These are phyloP conservation scores for Trissolcus japonicus DNA, from an alignment of 2,888 invertebrate genomes.

Conservation along the genomic window DNA sequence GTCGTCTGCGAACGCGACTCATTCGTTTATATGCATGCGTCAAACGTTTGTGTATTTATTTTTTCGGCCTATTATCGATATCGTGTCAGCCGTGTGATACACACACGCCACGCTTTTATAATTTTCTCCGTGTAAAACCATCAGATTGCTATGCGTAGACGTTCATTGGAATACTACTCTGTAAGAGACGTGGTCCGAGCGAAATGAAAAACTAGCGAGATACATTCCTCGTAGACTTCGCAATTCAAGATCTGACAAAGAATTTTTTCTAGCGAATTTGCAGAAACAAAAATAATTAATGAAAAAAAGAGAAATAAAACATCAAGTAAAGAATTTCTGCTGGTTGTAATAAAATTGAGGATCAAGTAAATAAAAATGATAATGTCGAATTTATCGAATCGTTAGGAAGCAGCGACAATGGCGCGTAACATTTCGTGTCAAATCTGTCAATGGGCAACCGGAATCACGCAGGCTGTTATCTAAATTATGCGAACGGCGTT, in stretches of 20 bases:
- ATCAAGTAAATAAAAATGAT: slow-evolving; percentile 1
- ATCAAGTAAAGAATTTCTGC: no score
- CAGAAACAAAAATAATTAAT: background rate
- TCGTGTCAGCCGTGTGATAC: no score
- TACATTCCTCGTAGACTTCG: slow-evolving; percentile 18
- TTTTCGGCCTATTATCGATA: no score
- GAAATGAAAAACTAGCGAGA: slow-evolving; percentile 24
- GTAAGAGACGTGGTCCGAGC: slow-evolving; percentile 23
- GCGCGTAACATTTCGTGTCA: slow-evolving; percentile 6
- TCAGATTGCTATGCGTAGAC: slow-evolving; percentile 49
- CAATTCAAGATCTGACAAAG: slow-evolving; percentile 12
- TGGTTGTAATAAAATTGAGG: no score
- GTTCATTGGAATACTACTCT: slow-evolving; percentile 39
- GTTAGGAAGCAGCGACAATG: slow-evolving; percentile 6
- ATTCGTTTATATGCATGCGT: no score
- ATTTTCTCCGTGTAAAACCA: no score
- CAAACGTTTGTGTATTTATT: no score
- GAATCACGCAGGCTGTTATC: slow-evolving; percentile 28
- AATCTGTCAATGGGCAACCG: slow-evolving; percentile 20
- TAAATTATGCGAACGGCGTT: slow-evolving; percentile 27
- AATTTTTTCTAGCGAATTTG: background rate
- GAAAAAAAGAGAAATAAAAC: no score
- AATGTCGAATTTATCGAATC: background rate
- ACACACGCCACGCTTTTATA: no score
- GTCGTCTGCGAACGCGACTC: no score